phyloP scores from a whole-genome alignment of 2,797 vertebrate genomes.

The Micromesistius poutassou region DNA sequence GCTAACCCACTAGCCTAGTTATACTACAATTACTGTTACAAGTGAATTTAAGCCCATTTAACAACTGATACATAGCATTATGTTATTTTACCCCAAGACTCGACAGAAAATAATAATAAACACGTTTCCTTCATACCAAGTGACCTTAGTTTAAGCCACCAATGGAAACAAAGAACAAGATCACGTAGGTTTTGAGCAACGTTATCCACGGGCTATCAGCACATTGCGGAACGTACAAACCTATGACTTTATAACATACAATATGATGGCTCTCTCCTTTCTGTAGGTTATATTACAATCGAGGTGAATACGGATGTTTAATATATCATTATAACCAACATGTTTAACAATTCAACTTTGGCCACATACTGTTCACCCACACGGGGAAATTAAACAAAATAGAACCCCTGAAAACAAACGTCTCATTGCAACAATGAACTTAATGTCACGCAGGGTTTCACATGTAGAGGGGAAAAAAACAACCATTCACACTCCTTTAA shows the following conservation, averaged over 20 bases:
- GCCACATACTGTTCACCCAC: not conserved
- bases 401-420: not conserved
- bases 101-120: not conserved
- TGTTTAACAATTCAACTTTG: not conserved
- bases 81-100: not conserved
- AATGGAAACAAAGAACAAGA: constrained; percentile 56
- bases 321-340: not conserved
- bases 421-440: not conserved
- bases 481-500: not conserved
- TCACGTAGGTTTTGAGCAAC: constrained; percentile 36
- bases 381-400: not conserved
- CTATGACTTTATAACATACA: not conserved
- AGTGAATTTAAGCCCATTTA: not conserved
- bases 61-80: not conserved
- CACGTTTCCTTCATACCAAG: not conserved
- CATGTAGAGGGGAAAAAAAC: not conserved
- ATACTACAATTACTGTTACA: constrained; percentile 1
- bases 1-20: not conserved
- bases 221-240: not conserved
- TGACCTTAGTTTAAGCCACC: constrained; percentile 1
- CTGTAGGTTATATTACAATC: not conserved
- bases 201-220: not conserved
- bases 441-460: not conserved
- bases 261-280: not conserved
- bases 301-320: not conserved